A percentile compares a stretch with the other conserved stretches of the same genome.
These are phyloP conservation scores for Andrena dorsata DNA, from an alignment of 2,888 invertebrate genomes.

Conservation along the genomic window DNA sequence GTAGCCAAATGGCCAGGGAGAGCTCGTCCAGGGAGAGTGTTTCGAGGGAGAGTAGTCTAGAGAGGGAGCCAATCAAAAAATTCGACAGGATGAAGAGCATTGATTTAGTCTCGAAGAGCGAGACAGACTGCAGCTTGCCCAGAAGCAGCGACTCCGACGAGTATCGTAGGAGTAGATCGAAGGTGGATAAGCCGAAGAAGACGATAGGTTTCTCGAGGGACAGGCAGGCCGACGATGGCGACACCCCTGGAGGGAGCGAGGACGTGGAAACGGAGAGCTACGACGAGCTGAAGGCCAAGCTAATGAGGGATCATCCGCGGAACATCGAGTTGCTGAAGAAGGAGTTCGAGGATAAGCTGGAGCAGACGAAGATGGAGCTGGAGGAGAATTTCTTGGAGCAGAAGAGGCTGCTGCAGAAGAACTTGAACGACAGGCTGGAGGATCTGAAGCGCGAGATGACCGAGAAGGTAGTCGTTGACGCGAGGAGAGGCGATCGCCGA, in stretches of 20 bases:
- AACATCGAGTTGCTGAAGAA: constrained; percentile 87
- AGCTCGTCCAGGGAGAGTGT: constrained; percentile 52
- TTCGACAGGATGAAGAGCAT: constrained; percentile 80
- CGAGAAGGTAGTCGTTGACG: constrained; percentile 78
- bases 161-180: constrained; percentile 73
- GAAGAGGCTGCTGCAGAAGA: constrained; percentile 85
- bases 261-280: constrained; percentile 84
- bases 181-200: constrained; percentile 75
- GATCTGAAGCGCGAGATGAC: constrained; percentile 86
- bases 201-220: constrained; percentile 32
- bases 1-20: constrained; percentile 75
- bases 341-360: constrained; percentile 86
- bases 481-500: too few relatives aligned
- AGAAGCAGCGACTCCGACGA: constrained; percentile 75
- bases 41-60: constrained; percentile 62
- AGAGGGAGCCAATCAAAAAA: constrained; percentile 67
- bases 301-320: constrained; percentile 84
- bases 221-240: constrained; percentile 56
- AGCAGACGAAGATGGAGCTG: constrained; percentile 82
- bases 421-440: constrained; percentile 84
- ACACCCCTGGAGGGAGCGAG: constrained; percentile 33
- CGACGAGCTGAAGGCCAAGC: constrained; percentile 80
- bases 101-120: constrained; percentile 79
- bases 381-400: constrained; percentile 84
- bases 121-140: constrained; percentile 74